Base-by-base conservation (phyloP, 2,888 invertebrate genomes). In the Drosophila imparisetae region DNA sequence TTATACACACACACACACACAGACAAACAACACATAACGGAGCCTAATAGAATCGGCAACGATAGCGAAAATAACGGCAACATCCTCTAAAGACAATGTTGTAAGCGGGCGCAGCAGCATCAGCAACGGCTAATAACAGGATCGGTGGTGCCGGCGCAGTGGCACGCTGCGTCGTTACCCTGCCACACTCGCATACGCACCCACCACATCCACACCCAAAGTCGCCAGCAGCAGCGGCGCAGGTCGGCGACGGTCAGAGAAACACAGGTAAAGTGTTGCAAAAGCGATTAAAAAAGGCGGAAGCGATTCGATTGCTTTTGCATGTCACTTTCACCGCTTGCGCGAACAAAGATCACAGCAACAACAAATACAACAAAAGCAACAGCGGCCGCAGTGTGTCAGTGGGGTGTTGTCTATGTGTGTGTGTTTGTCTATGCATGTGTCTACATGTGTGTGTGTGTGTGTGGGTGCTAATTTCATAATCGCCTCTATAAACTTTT, bases 281-380 rank as follows among this genome's bases (percentile, higher is more conserved):
- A 40, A 50, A 42, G 15, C 45, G 48, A 34, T 18, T 32, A 32
- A 27, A 34, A 50, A 52, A 88, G 78, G 86, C 85, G 85, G 85
- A 86, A 86, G 90, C 78, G 59, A 79, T 83, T 83, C 81, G 75
- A 83, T 85, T 89, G 90, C 89, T 92, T 92, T 90, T 92, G 86
- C 88, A 90, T 91, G 92, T 91, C 92, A 93, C 92, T 92, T 92
- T 92, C 92, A 88, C 92, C 91, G 69, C 68, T 86, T 72, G 83
- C 79, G 67, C 66, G 40, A 61, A 30, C 57, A 60, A 45, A 62
- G 50, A 32, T 42, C 53, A 32, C 58, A 15, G 30, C 53, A 55
- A 32, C 32, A 52, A 24, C 59, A 61, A 32, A 32, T 32, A 52
- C 55, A 40, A 15, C 42, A 45, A 27, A 21, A 21, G 21, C 36